Percentiles rank a stretch among this genome's conserved stretches.
These are phyloP conservation scores for Brachionus paranguensis DNA, from an alignment of 1,140 invertebrate species.

Conservation along the genomic window DNA sequence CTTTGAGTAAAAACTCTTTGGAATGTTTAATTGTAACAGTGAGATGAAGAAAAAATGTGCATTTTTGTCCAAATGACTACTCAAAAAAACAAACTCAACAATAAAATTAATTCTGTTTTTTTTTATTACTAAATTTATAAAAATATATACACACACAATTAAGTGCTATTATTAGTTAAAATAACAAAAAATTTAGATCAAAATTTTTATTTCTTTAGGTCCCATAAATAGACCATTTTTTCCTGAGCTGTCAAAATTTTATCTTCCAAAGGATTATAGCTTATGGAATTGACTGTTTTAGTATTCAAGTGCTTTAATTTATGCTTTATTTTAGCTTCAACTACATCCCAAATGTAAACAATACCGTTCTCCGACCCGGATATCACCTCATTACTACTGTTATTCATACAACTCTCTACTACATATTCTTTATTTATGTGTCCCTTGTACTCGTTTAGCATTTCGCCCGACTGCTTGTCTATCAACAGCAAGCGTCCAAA, in stretches of 20 bases:
- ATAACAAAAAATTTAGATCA: background rate
- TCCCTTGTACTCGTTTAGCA: conserved; percentile 71
- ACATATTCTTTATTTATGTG: conserved; percentile 72
- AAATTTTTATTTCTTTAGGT: background rate
- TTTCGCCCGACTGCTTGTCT: conserved; percentile 78
- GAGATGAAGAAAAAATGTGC: too few relatives aligned
- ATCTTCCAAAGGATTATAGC: conserved; percentile 16
- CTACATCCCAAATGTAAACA: conserved; percentile 79
- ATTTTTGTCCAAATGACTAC: too few relatives aligned
- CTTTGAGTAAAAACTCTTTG: too few relatives aligned
- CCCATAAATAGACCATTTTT: conserved; percentile 29
- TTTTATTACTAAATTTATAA: too few relatives aligned
- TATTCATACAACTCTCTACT: conserved; percentile 75
- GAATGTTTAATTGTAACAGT: too few relatives aligned
- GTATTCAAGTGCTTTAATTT: background rate
- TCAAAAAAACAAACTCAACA: too few relatives aligned
- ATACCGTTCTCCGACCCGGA: conserved; percentile 79
- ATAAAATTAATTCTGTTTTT: too few relatives aligned
- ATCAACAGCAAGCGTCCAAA: conserved; percentile 64
- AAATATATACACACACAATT: too few relatives aligned
- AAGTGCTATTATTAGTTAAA: too few relatives aligned
- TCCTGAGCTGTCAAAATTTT: conserved; percentile 36
- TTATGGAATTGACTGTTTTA: background rate
- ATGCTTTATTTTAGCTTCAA: conserved; percentile 56
- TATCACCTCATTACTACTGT: conserved; percentile 72